phyloP scores from a whole-genome alignment of 2,797 vertebrate species.

The Channallabes apus region DNA sequence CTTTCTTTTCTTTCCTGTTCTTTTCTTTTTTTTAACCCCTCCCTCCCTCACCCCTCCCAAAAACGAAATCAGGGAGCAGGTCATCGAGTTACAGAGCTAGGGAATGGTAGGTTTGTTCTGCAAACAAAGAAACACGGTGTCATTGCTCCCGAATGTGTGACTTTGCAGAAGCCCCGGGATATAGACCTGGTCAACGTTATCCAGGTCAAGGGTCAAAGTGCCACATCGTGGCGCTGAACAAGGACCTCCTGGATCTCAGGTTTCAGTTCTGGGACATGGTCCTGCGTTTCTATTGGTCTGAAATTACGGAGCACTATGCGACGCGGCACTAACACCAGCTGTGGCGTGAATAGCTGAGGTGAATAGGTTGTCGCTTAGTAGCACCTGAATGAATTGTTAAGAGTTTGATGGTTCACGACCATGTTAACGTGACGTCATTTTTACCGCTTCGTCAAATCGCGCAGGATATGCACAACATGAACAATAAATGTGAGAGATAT shows the following conservation, averaged over 20 bases:
- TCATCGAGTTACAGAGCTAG: conserved; percentile 61
- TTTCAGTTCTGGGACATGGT: background rate
- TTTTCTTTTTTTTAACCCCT: conserved; percentile 37
- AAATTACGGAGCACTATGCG: background rate
- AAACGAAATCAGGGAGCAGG: conserved; percentile 54
- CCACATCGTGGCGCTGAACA: background rate
- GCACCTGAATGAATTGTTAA: background rate
- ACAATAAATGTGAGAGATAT: background rate
- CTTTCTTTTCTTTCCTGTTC: conserved; percentile 49
- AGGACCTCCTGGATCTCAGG: background rate
- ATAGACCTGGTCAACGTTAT: background rate
- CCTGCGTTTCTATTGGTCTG: background rate
- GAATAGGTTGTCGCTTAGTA: background rate
- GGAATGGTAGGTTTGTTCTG: conserved; percentile 45
- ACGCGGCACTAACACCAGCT: background rate
- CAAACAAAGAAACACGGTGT: conserved; percentile 28
- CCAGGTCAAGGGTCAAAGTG: conserved; percentile 9
- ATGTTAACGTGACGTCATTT: background rate
- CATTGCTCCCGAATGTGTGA: background rate
- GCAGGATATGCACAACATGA: background rate
- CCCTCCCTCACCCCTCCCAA: conserved; percentile 46
- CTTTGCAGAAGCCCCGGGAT: background rate
- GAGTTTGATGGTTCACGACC: background rate
- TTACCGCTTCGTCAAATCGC: background rate
- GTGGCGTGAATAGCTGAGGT: background rate